Base-by-base conservation (phyloP, 2,797 vertebrate species). In the Pachyuromys duprasi region DNA sequence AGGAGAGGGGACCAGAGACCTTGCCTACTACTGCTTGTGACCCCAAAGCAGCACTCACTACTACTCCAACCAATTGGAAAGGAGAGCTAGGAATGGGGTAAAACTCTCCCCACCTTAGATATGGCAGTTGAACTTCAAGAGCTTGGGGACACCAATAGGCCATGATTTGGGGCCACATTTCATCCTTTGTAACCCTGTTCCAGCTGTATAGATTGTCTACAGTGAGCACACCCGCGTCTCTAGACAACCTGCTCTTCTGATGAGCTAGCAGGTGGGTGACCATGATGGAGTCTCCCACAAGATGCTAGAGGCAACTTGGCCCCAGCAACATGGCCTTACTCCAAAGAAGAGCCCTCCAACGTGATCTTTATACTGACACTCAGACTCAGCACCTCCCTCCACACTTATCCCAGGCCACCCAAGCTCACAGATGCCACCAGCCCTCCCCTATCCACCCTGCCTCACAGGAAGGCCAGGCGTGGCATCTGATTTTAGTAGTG, bases 161-260 rank as follows among this genome's bases (percentile, higher is more conserved):
- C 22, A 5, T 53, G 74, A 31, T 3, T 8, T 0, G 24, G 55
- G 45, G 22, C 14, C 57, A 0, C 6, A 3, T 42, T 65, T 53
- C 62, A 67, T 13, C 9, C 33, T 2, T 1, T 0, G 45, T 3
- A n/a, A 82, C 39, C 89, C 60, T 15, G n/a, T 3, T n/a, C 26
- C 17, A 8, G 0, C 33, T 7, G 13, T 4, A 3, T n/a, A n/a
- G 8, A 39, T 8, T 6, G 7, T 49, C 69, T 7, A 9, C 60
- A 7, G 3, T 0, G 9, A 49, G 15, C 22, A 28, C 36, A 13
- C 8, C 0, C 2, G 4, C 65, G 22, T 88, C n/a, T n/a, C 14
- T 8, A 20, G 63, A 45, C 31, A 14, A 24, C 26, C 33, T 53
- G 3, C 11, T 11, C 2, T 36, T 20, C 22, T 13, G 24, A 28